These are phyloP conservation scores for Linyphia triangularis DNA, from an alignment of 2,888 invertebrate species.

Conservation along the genomic window DNA sequence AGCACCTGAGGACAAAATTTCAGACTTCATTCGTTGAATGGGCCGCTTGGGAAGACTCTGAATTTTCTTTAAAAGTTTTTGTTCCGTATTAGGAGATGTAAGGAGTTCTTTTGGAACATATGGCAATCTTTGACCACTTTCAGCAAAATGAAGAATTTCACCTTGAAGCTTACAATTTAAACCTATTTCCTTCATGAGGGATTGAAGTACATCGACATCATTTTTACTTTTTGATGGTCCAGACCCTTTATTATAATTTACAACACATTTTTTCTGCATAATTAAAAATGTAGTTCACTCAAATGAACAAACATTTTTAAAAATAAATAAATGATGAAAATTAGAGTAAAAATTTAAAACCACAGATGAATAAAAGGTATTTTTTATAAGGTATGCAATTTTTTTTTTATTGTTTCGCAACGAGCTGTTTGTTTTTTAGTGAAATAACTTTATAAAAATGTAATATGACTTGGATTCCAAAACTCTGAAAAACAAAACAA, in stretches of 20 bases:
- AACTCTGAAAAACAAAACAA: too few species aligned
- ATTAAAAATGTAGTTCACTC: too few species aligned
- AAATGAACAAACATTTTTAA: too few species aligned
- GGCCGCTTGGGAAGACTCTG: slow-evolving; percentile 36
- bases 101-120: slow-evolving; percentile 38
- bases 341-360: too few species aligned
- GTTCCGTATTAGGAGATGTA: not conserved
- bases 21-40: slow-evolving; percentile 19
- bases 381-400: too few species aligned
- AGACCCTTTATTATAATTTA: not conserved
- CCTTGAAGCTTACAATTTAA: slow-evolving; percentile 44
- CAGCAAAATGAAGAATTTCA: slow-evolving; percentile 33
- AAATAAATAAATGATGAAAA: too few species aligned
- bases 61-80: not conserved
- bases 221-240: not conserved
- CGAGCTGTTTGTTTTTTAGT: too few species aligned
- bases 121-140: slow-evolving; percentile 18
- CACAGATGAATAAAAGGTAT: too few species aligned
- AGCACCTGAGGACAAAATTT: slow-evolving; percentile 38
- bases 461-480: too few species aligned
- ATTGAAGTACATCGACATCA: slow-evolving; percentile 7
- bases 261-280: too few species aligned
- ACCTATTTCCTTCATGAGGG: slow-evolving; percentile 54
- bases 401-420: too few species aligned
- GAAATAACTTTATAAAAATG: too few species aligned